Percentiles rank a stretch among this genome's conserved stretches.
phyloP scores from a whole-genome alignment of 2,888 invertebrate species.

The Eupsilia transversa region DNA sequence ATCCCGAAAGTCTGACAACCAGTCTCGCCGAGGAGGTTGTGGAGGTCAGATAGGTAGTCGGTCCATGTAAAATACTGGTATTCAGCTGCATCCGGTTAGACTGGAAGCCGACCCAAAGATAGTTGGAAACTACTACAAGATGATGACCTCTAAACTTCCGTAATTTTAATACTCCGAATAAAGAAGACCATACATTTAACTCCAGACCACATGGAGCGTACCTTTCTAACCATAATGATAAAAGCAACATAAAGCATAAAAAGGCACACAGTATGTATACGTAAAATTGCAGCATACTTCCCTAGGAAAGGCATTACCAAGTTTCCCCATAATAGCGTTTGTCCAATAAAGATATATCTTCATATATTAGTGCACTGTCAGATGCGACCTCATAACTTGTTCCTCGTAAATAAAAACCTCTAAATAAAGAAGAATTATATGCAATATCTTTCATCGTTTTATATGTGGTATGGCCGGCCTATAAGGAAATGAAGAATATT shows the following conservation, averaged over 20 bases:
- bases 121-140: no score
- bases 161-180: conserved; percentile 15
- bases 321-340: conserved; percentile 24
- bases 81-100: no score
- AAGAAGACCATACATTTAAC: conserved; percentile 8
- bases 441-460: conserved; percentile 53
- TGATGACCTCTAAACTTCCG: conserved; percentile 23
- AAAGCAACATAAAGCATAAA: conserved; percentile 24
- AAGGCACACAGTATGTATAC: neutral
- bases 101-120: no score
- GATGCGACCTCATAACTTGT: conserved; percentile 47
- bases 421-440: conserved; percentile 56
- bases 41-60: no score
- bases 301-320: neutral
- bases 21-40: no score
- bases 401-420: conserved; percentile 50
- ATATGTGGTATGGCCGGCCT: conserved; percentile 33
- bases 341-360: conserved; percentile 55
- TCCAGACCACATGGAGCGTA: neutral
- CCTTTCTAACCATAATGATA: conserved; percentile 1
- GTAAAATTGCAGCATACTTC: conserved; percentile 16
- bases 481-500: conserved; percentile 55
- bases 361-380: conserved; percentile 55
- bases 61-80: no score
- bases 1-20: no score